Base-by-base conservation (phyloP, 2,113 vertebrate genomes). In the Eidolon helvum region DNA sequence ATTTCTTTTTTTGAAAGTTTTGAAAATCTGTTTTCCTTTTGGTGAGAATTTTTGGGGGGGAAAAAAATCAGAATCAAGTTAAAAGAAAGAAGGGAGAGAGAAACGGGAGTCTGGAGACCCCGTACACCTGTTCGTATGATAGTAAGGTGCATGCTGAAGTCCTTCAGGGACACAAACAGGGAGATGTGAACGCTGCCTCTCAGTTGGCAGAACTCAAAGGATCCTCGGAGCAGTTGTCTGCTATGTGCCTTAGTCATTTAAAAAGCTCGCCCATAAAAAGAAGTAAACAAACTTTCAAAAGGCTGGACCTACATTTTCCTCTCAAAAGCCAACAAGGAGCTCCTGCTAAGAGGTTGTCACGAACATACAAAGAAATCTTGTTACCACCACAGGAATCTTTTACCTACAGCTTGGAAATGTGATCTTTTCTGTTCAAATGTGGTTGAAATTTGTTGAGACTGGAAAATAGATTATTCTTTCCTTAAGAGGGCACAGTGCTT, bases 251-350 rank as follows among this genome's bases (percentile, higher is more conserved):
- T 87, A 96, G 85, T 75, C 96, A 97, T 88, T 98, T 94, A 95
- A 97, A 89, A 98, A 59, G 74, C 98, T 98, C 97, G 95, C 98
- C 98, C 97, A 95, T 98, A 98, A 98, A 98, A 98, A 97, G 88
- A 96, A 97, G 96, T 98, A 99, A 99, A 98, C 98, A 98, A 98
- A 98, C 97, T 98, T 96, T 98, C 68, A 97, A 98, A 98, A 98
- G 96, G 68, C 93, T 97, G 83, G 96, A 93, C 87, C 92, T 45
- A 91, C 68, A 63, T 69, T 78, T 97, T 98, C 98, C 97, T 98
- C 98, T 98, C 79, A 98, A 98, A 98, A 97, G 87, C 91, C 97
- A 97, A 94, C 97, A 97, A 97, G 1, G 83, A 89, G 83, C 97
- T 98, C 98, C 97, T 97, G 96, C 98, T 98, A 98, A 98, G 98